A percentile compares a stretch with the other conserved stretches of the same genome.
Evolutionary conservation across 2,797 vertebrate genomes (phyloP).

Genomic region (Amniataba percoides): DNA sequence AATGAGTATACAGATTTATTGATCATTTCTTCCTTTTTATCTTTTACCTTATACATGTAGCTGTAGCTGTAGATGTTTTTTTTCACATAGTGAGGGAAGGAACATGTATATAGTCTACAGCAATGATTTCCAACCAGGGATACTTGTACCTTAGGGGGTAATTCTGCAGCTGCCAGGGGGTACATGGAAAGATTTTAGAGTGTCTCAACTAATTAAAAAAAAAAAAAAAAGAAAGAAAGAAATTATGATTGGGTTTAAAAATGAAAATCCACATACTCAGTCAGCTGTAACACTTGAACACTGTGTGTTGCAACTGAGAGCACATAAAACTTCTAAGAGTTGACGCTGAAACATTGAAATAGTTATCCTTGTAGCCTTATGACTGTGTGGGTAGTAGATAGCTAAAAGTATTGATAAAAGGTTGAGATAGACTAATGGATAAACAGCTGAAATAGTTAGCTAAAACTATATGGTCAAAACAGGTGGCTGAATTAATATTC

Average conservation of each 20-base stretch:
- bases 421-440: too few species aligned
- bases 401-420: not conserved
- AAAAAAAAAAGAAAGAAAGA: too few species aligned
- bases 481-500: too few species aligned
- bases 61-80: not conserved
- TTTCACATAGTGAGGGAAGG: not conserved
- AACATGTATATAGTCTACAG: not conserved
- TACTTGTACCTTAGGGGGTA: not conserved
- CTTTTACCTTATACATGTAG: not conserved
- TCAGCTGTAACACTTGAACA: not conserved
- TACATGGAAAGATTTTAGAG: not conserved
- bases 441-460: not conserved
- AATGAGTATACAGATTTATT: slow-evolving; percentile 33
- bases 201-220: not conserved
- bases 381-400: too few species aligned
- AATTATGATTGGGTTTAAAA: too few species aligned
- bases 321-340: not conserved
- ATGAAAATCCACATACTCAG: not conserved
- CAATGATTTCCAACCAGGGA: not conserved
- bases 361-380: too few species aligned
- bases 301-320: not conserved
- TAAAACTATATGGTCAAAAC: not conserved
- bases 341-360: not conserved
- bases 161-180: not conserved
- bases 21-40: not conserved